Base-by-base conservation (phyloP, 2,888 invertebrate species). In the Drosophila picticornis region DNA sequence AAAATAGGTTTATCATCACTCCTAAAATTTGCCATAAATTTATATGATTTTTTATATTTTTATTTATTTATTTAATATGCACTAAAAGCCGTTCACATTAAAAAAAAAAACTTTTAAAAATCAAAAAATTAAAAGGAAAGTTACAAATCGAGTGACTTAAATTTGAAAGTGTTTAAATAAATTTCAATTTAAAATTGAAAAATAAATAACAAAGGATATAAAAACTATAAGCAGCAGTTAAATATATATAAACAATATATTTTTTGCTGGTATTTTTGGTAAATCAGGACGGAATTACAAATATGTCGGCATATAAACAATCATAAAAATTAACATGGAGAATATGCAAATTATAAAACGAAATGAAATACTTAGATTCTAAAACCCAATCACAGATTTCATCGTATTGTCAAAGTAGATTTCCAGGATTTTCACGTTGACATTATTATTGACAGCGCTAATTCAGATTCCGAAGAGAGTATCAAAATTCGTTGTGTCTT, bases 401-500 rank as follows among this genome's bases (percentile, higher is more conserved):
- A 2, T 46, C 46, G 4, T 22, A 3, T 16, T 1, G 9, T 25
- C 25, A 25, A 25, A 46, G 9, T 25, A 25, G 13, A 9, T 25
- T 46, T 46, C 1, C 1, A 16, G 1, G 0, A 46, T 46, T 22
- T 46, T 46, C 6, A 6, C 13, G 5, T 43, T 43, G 11, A 22
- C 22, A 22, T 43, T 22, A 13, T 46, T 46, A 46, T 22, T 4
- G 7, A 46, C 7, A 46, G 13, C 13, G 22, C 22, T 1, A 13
- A 13, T 13, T 22, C 2, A 46, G 43, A 22, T 46, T 46, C 2
- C 1, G 25, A 25, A 4, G 4, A 78, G 74, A n/a, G 59, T 63
- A 63, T 67, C 5, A 16, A 4, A 22, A 52, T 72, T 72, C 58
- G 53, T 34, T 58, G 32, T 52, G 36, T 9, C 13, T 19, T 40